Evolutionary conservation across 2,113 vertebrate species (phyloP), one percentile per base, ranked within the genome.

Genomic region (Axis porcinus): DNA sequence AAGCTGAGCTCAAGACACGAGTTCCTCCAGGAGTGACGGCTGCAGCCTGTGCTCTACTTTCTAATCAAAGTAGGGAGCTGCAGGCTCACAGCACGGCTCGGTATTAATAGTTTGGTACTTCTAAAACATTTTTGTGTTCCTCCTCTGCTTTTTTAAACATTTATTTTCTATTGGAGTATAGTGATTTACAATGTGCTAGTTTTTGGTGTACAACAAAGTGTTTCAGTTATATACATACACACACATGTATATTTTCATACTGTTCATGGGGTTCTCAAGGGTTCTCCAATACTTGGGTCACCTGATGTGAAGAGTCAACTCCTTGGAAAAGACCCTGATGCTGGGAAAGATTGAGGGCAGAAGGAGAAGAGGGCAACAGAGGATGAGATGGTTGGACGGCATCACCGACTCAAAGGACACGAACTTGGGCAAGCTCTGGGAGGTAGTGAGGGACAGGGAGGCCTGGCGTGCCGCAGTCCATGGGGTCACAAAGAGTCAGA

Each of bases 401-500:
- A 70, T 6, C 5, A 0, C 67, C 10, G 1, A 40, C 67, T 12
- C 67, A 70, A 12, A 40, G 67, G 67, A 36, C 67, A 70, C 2
- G 19, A 40, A 40, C n/a, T 36, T 40, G 67, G 67, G 67, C n/a
- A 12, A 23, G 40, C 19, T 23, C 67, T 23, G 67, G 67, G 67
- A 23, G n/a, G 3, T 2, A 40, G n/a, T 40, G 67, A 40, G 67
- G 19, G n/a, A 23, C 0, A 23, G n/a, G 2, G 67, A 40, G 19
- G 67, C n/a, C 67, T 12, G n/a, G 19, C 0, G 0, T 40, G n/a
- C 67, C 40, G 10, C 67, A 12, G 0, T 6, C 67, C 67, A 12
- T 2, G 67, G 67, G n/a, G 19, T 40, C 67, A 13, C n/a, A 40
- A 23, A 23, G n/a, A 40, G 1, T 40, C n/a, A 40, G 67, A 40